Evolutionary conservation across 2,113 vertebrate species (phyloP).

Genomic region (Talpa occidentalis): DNA sequence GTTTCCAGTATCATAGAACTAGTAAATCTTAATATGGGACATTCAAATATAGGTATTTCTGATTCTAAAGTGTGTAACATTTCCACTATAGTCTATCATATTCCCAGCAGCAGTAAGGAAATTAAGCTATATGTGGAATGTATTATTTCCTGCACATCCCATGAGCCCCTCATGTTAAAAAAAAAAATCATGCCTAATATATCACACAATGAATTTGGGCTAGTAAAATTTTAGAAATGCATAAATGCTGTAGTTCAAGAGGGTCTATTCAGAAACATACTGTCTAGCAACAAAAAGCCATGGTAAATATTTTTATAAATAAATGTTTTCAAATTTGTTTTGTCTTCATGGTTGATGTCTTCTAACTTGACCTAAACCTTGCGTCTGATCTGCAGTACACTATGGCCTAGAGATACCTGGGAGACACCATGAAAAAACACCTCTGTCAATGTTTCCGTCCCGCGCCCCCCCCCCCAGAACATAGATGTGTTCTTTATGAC

Average conservation of each 20-base stretch:
- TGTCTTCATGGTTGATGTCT: neutral
- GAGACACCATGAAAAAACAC: neutral
- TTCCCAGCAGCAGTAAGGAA: slow-evolving; percentile 5
- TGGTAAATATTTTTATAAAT: slow-evolving; percentile 19
- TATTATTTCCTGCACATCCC: neutral
- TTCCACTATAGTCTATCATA: neutral
- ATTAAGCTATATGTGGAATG: neutral
- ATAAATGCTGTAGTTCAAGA: neutral
- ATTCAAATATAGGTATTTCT: slow-evolving; percentile 20
- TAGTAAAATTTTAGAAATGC: slow-evolving; percentile 19
- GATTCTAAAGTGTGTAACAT: slow-evolving; percentile 34
- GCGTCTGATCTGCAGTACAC: neutral
- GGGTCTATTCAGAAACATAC: neutral
- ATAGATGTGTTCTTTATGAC: neutral
- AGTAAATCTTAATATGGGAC: neutral
- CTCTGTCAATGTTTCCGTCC: neutral
- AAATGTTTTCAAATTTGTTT: slow-evolving; percentile 7
- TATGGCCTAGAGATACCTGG: neutral
- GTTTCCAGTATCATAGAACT: neutral
- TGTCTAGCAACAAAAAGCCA: neutral
- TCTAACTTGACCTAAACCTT: neutral
- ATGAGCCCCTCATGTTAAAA: neutral
- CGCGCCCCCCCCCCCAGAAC: neutral
- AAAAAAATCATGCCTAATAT: neutral
- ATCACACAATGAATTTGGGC: neutral